A percentile compares a stretch with the other conserved stretches of the same genome.
Evolutionary conservation across 1,140 invertebrate species (phyloP).

Genomic region (Aleiodes sp.): DNA sequence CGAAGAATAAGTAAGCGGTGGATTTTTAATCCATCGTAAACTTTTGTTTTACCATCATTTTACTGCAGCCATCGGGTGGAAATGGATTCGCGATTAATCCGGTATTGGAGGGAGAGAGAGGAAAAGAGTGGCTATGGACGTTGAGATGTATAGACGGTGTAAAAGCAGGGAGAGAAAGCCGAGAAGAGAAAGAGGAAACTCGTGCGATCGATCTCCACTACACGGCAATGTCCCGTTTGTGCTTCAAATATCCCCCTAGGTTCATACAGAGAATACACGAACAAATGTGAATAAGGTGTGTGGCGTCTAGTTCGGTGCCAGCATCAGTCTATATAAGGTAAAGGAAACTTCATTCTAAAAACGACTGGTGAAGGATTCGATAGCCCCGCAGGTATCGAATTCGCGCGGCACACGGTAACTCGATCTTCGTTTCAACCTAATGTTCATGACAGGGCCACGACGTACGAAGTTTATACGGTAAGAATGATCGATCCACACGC

Average conservation of each 20-base stretch:
- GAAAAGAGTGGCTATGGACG: background rate
- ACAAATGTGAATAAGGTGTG: slow-evolving; percentile 11
- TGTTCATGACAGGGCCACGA: slow-evolving; percentile 26
- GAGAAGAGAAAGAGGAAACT: background rate
- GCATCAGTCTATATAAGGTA: background rate
- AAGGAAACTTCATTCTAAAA: slow-evolving; percentile 24
- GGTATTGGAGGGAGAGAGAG: too few species aligned
- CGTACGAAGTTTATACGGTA: slow-evolving; percentile 20
- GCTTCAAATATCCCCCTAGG: background rate
- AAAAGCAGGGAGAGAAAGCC: background rate
- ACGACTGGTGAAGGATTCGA: slow-evolving; percentile 24
- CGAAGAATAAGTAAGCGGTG: background rate
- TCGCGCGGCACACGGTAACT: slow-evolving; percentile 28
- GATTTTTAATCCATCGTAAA: background rate
- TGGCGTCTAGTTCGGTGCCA: background rate
- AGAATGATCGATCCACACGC: slow-evolving; percentile 29
- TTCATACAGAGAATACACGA: background rate
- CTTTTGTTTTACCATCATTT: background rate
- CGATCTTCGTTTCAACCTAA: slow-evolving; percentile 28
- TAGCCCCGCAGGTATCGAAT: slow-evolving; percentile 22
- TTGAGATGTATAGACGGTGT: background rate
- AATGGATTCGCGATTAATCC: slow-evolving; percentile 13
- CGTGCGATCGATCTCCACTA: background rate
- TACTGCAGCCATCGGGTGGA: background rate
- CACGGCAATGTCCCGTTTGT: background rate